Conservation (phyloP, 35 echinoderm and acorn worm species). For the Ophioderma brevispina region DNA sequence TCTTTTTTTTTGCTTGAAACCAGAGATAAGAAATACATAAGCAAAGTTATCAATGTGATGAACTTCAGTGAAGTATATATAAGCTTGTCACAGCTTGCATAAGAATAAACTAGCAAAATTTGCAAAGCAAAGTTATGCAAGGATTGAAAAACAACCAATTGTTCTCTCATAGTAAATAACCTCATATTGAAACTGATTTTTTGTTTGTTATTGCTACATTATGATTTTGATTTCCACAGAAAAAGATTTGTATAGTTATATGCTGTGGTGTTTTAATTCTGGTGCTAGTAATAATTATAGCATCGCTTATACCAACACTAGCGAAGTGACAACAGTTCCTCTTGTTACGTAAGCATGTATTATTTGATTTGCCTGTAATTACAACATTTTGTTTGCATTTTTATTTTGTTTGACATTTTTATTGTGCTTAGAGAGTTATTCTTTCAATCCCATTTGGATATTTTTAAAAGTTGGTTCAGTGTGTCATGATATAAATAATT, state of each 20-base stretch:
- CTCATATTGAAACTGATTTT: not conserved
- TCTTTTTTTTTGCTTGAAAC: no score
- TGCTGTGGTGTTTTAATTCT: conserved; percentile 26
- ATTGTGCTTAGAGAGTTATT: no score
- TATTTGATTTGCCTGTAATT: not conserved
- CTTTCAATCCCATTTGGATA: no score
- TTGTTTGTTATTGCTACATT: not conserved
- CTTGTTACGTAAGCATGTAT: not conserved
- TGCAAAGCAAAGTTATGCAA: no score
- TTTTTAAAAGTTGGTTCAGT: no score
- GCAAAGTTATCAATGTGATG: no score
- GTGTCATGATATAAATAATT: no score
- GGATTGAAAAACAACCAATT: not conserved
- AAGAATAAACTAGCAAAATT: not conserved
- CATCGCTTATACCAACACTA: not conserved
- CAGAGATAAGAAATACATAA: no score
- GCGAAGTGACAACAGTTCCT: not conserved
- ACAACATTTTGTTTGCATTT: no score
- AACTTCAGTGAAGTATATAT: no score
- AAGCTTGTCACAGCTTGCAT: no score
- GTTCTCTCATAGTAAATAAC: not conserved
- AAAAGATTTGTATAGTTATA: conserved; percentile 25
- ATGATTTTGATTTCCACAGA: conserved; percentile 20
- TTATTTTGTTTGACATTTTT: no score
- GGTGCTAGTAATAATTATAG: conserved; percentile 16